Evolutionary conservation across 1,140 invertebrate genomes (phyloP).

Genomic region (Steinernema feltiae): DNA sequence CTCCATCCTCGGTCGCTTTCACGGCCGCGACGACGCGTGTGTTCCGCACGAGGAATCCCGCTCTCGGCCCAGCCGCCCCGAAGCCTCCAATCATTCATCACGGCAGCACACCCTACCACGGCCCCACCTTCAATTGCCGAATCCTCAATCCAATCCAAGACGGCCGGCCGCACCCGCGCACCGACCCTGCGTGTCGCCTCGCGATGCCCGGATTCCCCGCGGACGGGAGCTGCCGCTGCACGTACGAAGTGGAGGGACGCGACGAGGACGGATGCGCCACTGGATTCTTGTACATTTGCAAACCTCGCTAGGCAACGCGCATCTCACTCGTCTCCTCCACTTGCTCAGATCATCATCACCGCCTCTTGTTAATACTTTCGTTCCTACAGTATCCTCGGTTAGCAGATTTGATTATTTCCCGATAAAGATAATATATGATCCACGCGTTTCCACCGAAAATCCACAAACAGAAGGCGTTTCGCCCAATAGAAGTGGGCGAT

Average conservation of each 20-base stretch:
- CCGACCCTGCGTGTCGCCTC: constrained; percentile 38
- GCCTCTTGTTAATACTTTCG: constrained; percentile 12
- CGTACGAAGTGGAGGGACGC: constrained; percentile 46
- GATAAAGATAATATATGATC: neutral
- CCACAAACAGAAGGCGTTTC: too few relatives aligned
- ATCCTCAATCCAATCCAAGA: constrained; percentile 41
- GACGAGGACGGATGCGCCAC: constrained; percentile 51
- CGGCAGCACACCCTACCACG: constrained; percentile 22
- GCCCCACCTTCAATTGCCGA: constrained; percentile 46
- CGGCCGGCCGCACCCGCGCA: constrained; percentile 26
- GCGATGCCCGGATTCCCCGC: constrained; percentile 43
- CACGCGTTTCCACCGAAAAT: too few relatives aligned
- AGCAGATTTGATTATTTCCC: neutral
- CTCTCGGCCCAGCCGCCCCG: constrained; percentile 4
- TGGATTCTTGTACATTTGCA: constrained; percentile 50
- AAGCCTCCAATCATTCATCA: constrained; percentile 26
- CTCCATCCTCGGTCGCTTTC: too few relatives aligned
- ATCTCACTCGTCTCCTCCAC: neutral
- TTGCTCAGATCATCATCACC: constrained; percentile 2
- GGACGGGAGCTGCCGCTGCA: constrained; percentile 43
- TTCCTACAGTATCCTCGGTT: neutral
- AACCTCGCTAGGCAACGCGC: constrained; percentile 13
- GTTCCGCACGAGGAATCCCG: constrained; percentile 14
- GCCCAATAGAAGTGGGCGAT: too few relatives aligned
- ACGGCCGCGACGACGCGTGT: neutral